These are phyloP conservation scores for Prenolepis imparis DNA, from an alignment of 2,888 invertebrate genomes.

Conservation along the genomic window DNA sequence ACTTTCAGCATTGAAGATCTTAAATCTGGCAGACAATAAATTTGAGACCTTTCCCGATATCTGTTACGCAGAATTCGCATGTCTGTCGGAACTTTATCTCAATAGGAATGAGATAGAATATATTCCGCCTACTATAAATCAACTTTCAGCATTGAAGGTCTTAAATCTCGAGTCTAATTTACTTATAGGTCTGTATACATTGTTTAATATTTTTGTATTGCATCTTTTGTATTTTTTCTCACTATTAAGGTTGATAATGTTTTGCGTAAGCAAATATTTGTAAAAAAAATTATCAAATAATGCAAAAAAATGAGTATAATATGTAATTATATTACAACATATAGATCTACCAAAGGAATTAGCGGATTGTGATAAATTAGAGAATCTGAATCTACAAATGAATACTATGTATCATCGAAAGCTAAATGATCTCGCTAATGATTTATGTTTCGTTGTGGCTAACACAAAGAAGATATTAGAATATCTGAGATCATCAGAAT, in stretches of 20 bases:
- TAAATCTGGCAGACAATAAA: too few species aligned
- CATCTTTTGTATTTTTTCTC: neutral
- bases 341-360: constrained; percentile 90
- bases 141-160: constrained; percentile 74
- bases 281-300: neutral
- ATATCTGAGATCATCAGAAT: too few species aligned
- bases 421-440: too few species aligned
- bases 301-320: neutral
- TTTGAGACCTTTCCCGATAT: too few species aligned
- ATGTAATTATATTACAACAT: constrained; percentile 65
- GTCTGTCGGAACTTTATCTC: too few species aligned
- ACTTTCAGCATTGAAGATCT: too few species aligned
- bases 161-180: constrained; percentile 91
- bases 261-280: neutral
- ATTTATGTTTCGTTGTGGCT: too few species aligned
- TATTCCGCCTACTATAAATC: too few species aligned
- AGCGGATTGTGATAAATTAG: constrained; percentile 90
- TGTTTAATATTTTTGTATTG: constrained; percentile 29
- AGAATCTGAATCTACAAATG: constrained; percentile 92
- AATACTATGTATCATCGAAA: too few species aligned
- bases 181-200: constrained; percentile 84
- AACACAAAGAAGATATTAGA: too few species aligned
- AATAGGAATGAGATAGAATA: too few species aligned
- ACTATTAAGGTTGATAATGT: neutral
- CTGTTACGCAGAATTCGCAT: too few species aligned